Conservation (phyloP, 2,888 invertebrate genomes). For the Crematogaster levior region DNA sequence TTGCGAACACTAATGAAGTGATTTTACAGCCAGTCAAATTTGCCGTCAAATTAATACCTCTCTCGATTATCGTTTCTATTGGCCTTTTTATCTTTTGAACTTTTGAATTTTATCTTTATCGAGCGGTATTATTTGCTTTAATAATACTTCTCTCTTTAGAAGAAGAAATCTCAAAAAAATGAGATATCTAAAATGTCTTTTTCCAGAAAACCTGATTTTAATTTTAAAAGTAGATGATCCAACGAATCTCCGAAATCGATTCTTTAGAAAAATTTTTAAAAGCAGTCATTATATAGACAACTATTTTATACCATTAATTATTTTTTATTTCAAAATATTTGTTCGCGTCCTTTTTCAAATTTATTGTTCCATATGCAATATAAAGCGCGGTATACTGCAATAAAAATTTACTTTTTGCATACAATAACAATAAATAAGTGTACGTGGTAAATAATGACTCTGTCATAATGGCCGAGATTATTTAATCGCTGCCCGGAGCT, state of each 20-base stretch:
- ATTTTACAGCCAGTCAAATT: too few species aligned
- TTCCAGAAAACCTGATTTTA: not conserved
- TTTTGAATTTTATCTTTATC: too few species aligned
- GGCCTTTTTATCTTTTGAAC: too few species aligned
- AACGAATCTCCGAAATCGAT: not conserved
- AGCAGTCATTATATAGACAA: not conserved
- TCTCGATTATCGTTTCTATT: too few species aligned
- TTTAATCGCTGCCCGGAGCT: constrained; percentile 45
- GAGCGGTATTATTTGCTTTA: too few species aligned
- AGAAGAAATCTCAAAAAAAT: not conserved
- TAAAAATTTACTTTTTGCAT: constrained; percentile 22
- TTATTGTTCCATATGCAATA: not conserved
- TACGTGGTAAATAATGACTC: constrained; percentile 35
- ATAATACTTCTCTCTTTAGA: too few species aligned
- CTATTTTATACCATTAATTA: not conserved
- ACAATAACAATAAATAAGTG: constrained; percentile 31
- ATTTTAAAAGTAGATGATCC: not conserved
- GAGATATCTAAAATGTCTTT: not conserved
- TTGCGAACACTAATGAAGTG: too few species aligned
- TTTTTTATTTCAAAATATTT: constrained; percentile 22
- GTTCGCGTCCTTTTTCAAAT: not conserved
- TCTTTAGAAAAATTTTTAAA: not conserved
- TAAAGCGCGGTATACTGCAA: not conserved
- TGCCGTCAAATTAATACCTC: too few species aligned
- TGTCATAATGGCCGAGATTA: constrained; percentile 42